Percentiles rank a stretch among this genome's conserved stretches.
Evolutionary conservation across 2,797 vertebrate genomes (phyloP).

Genomic region (Masticophis lateralis): DNA sequence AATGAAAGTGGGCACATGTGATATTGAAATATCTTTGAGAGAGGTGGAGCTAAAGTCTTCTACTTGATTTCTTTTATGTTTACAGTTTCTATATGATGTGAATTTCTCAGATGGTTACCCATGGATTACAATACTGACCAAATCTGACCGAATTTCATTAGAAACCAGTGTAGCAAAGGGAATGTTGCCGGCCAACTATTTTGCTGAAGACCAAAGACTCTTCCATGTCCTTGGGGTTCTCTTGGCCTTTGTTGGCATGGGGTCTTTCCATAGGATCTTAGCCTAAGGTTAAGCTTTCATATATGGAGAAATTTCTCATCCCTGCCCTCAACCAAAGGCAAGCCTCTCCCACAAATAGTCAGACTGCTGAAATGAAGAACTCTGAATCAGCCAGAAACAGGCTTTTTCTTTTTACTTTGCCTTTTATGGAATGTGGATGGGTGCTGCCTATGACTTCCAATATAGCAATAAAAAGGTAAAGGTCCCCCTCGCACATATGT

Average conservation of each 20-base stretch:
- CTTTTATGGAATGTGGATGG: not conserved
- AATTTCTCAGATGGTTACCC: not conserved
- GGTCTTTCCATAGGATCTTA: not conserved
- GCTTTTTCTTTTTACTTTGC: not conserved
- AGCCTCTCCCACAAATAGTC: not conserved
- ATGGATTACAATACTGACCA: not conserved
- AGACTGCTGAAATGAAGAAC: not conserved
- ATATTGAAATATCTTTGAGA: not conserved
- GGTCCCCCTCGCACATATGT: too few relatives aligned
- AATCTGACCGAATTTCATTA: not conserved
- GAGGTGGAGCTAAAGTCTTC: not conserved
- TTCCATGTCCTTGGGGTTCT: not conserved
- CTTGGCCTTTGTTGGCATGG: not conserved
- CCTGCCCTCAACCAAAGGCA: not conserved
- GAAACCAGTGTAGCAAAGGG: not conserved
- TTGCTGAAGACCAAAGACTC: not conserved
- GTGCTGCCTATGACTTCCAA: not conserved
- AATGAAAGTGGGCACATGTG: not conserved
- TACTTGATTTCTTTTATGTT: constrained; percentile 13
- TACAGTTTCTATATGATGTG: not conserved
- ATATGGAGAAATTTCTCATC: not conserved
- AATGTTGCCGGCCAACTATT: not conserved
- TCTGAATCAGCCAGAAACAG: not conserved
- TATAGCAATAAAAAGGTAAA: too few relatives aligned
- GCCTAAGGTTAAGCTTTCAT: not conserved